Evolutionary conservation across 2,113 vertebrate species (phyloP).

Genomic region (Crotalus tigris): DNA sequence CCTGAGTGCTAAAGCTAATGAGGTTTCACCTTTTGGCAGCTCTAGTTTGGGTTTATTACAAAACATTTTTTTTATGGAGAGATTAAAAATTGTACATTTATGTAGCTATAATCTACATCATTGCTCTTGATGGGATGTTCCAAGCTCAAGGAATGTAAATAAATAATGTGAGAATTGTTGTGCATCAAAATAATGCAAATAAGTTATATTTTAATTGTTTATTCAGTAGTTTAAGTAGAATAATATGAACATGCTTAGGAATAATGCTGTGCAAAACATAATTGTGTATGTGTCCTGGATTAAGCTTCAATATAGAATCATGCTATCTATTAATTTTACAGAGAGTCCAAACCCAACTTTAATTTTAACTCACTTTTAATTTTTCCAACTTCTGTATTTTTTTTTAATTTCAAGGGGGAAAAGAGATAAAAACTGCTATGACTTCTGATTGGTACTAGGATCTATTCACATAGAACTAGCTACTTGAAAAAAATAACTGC

Average conservation of each 20-base stretch:
- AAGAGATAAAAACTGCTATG: neutral
- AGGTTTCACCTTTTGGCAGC: neutral
- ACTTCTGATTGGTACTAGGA: neutral
- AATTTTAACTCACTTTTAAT: neutral
- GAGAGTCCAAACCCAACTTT: neutral
- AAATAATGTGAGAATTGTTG: neutral
- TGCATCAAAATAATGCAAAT: neutral
- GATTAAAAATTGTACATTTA: neutral
- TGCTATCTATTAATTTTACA: neutral
- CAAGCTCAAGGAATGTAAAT: neutral
- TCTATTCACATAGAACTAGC: neutral
- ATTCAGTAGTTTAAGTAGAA: neutral
- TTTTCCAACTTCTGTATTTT: neutral
- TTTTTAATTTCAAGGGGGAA: neutral
- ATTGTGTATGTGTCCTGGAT: neutral
- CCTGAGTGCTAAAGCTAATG: neutral
- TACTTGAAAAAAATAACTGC: neutral
- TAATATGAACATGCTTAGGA: neutral
- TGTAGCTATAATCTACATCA: neutral
- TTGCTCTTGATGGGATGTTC: neutral
- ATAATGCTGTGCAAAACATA: neutral
- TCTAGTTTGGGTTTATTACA: neutral
- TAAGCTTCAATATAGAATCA: neutral
- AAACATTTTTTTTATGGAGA: neutral
- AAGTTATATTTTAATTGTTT: neutral